Evolutionary conservation across 2,797 vertebrate genomes (phyloP).

Genomic region (Choloepus didactylus): DNA sequence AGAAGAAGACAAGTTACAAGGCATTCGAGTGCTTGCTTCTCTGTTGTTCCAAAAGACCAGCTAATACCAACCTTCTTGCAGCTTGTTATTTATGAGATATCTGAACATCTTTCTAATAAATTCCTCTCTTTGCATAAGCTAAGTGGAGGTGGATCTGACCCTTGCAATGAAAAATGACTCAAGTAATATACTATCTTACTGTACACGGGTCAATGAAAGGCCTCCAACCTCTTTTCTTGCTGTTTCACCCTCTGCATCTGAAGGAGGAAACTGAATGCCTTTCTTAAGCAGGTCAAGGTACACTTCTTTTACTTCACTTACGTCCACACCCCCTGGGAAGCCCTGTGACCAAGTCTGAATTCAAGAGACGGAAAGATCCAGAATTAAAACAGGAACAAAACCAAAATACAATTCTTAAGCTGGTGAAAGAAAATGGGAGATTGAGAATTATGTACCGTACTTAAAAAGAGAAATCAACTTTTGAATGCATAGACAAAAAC

Average conservation of each 20-base stretch:
- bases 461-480: constrained; percentile 1
- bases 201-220: background rate
- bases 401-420: constrained; percentile 41
- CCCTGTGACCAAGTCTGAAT: constrained; percentile 88
- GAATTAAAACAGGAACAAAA: constrained; percentile 35
- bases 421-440: background rate
- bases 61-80: background rate
- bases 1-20: background rate
- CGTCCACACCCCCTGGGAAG: constrained; percentile 87
- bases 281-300: constrained; percentile 90
- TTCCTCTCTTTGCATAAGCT: constrained; percentile 4
- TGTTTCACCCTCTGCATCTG: constrained; percentile 63
- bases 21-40: background rate
- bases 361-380: constrained; percentile 60
- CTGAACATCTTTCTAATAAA: background rate
- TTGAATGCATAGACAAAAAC: background rate
- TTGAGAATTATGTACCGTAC: background rate
- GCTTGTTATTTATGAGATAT: background rate
- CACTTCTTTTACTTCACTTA: constrained; percentile 89
- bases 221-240: constrained; percentile 83
- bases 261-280: constrained; percentile 89
- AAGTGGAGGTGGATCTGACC: background rate
- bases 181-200: background rate
- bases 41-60: background rate
- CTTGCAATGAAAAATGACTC: background rate